Percentiles rank a stretch among this genome's conserved stretches.
These are phyloP conservation scores for Cybosia mesomella DNA, from an alignment of 2,888 invertebrate genomes.

Conservation along the genomic window DNA sequence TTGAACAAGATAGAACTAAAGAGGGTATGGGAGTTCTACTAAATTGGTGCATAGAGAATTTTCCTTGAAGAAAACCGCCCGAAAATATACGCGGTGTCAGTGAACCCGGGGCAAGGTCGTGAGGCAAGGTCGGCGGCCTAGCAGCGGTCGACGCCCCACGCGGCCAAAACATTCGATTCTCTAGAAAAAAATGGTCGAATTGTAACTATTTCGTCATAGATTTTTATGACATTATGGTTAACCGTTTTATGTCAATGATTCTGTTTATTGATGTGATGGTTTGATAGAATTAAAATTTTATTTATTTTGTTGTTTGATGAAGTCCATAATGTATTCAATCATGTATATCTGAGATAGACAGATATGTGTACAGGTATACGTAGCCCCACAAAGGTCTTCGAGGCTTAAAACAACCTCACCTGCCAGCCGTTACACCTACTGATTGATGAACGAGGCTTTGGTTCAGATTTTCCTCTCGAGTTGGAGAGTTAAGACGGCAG, in stretches of 20 bases:
- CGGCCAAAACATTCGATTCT: slow-evolving; percentile 66
- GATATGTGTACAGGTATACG: too few relatives aligned
- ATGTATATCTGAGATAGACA: neutral
- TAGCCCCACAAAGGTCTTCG: neutral
- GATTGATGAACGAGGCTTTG: neutral
- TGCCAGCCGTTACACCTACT: neutral
- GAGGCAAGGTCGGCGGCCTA: slow-evolving; percentile 73
- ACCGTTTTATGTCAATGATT: slow-evolving; percentile 39
- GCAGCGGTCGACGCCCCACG: slow-evolving; percentile 59
- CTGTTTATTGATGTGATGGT: neutral
- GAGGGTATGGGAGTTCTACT: slow-evolving; percentile 57
- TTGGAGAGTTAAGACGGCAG: neutral
- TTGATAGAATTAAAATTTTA: neutral
- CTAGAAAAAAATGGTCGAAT: slow-evolving; percentile 39
- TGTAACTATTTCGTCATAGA: slow-evolving; percentile 39
- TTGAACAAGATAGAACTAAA: slow-evolving; percentile 12
- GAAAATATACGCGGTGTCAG: slow-evolving; percentile 74
- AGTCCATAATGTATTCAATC: neutral
- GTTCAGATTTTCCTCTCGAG: neutral
- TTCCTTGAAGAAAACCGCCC: slow-evolving; percentile 81
- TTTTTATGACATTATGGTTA: slow-evolving; percentile 34
- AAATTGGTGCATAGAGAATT: slow-evolving; percentile 67
- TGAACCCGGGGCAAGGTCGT: slow-evolving; percentile 77
- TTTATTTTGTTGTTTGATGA: neutral
- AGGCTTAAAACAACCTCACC: neutral